Evolutionary conservation across 2,113 vertebrate species (phyloP), one percentile per base, ranked within the genome.

Genomic region (Pionites leucogaster): DNA sequence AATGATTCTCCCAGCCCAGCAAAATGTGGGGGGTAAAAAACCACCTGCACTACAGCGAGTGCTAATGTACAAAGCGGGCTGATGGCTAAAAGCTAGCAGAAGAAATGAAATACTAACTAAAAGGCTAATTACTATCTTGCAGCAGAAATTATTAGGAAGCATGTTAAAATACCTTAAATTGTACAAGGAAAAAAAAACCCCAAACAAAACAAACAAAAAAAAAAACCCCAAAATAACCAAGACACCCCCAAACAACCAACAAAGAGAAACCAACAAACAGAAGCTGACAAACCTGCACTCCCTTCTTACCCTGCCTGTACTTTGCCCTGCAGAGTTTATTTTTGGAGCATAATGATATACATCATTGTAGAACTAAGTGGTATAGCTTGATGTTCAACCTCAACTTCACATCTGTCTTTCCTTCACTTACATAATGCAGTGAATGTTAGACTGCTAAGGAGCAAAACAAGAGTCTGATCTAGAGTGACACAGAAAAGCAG

Each of bases 11-110:
- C 14, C 53, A 47, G 39, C 2, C 37, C 75, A 59, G 75, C 41
- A 80, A 82, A 33, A 79, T 5, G 15, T 28, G 39, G 19, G 27
- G 20, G 15, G 37, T 50, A 71, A 67, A 76, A 67, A 90, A 0
- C 0, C 0, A 0, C 27, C 27, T 37, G 33, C 0, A 1, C 71
- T 72, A 85, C 29, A 80, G 28, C 9, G 49, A 41, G 25, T 7
- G 33, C 60, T 39, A 87, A 55, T 5, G 9, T 25, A 71, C 23
- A 39, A 22, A 69, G n/a, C 13, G 65, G 23, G 49, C 23, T 17
- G 31, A 75, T 14, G 31, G 13, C 44, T 37, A 53, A 82, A 88
- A 71, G 69, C 12, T 17, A 85, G 29, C 39, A 60, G 67, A 76
- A 85, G 9, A 60, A 71, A 80, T 19, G 62, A 80, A 65, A 84